Conservation (phyloP, 2,797 vertebrate genomes). For the Nannoperca obscura region DNA sequence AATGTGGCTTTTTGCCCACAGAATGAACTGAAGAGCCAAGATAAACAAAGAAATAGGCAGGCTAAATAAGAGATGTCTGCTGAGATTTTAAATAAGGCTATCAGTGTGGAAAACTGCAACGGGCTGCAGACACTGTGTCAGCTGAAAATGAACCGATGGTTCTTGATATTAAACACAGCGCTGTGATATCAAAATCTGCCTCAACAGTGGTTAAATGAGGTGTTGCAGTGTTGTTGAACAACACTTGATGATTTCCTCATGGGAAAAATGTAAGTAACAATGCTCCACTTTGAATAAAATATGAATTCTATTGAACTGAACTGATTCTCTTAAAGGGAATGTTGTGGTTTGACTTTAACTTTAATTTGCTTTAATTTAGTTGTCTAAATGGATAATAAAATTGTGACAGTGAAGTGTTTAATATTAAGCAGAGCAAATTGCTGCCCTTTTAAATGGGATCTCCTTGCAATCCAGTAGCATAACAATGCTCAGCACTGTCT, state of each 20-base stretch:
- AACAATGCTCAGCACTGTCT: background rate
- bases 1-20: slow-evolving; percentile 7
- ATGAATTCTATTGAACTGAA: background rate
- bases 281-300: background rate
- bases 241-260: background rate
- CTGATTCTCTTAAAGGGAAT: background rate
- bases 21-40: slow-evolving; percentile 24
- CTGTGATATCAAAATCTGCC: slow-evolving; percentile 18
- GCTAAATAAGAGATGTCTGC: slow-evolving; percentile 3
- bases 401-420: background rate
- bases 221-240: background rate
- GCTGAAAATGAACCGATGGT: slow-evolving; percentile 9
- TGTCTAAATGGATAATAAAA: slow-evolving; percentile 2
- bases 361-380: slow-evolving; percentile 4
- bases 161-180: slow-evolving; percentile 14
- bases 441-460: slow-evolving; percentile 10
- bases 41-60: slow-evolving; percentile 1
- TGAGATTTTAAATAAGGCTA: background rate
- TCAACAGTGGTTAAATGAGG: slow-evolving; percentile 29
- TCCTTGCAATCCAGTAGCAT: background rate
- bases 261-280: background rate
- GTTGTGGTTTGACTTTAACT: background rate
- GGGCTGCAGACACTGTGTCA: slow-evolving; percentile 10
- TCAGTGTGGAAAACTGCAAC: background rate
- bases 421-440: background rate